phyloP scores from a whole-genome alignment of 2,113 vertebrate genomes.

The Cnemophilus loriae region DNA sequence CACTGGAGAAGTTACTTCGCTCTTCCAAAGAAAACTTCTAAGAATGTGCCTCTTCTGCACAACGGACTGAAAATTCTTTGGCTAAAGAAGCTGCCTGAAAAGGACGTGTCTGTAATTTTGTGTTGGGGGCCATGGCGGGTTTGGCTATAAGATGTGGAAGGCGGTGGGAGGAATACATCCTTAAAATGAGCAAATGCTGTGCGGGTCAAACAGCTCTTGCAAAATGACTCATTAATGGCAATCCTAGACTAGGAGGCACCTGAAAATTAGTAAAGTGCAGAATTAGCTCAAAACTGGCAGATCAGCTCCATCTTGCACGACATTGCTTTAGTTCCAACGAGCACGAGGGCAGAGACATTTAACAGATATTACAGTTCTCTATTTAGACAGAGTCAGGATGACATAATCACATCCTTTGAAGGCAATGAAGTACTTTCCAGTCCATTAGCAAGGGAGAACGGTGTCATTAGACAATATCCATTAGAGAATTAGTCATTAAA shows the following conservation, averaged over 20 bases:
- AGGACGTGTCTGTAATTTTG: background rate
- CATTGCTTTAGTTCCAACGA: background rate
- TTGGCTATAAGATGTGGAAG: background rate
- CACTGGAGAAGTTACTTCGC: background rate
- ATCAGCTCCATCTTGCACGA: background rate
- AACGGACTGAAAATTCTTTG: background rate
- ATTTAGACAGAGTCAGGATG: conserved; percentile 5
- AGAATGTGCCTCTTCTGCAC: background rate
- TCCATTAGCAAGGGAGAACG: conserved; percentile 41
- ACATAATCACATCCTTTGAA: conserved; percentile 40
- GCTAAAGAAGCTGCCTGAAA: background rate
- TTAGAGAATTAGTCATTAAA: background rate
- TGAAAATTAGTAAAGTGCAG: conserved; percentile 1
- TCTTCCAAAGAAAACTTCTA: background rate
- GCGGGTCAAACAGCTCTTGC: background rate
- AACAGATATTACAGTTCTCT: conserved; percentile 16
- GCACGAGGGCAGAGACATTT: background rate
- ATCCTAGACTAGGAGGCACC: conserved; percentile 43
- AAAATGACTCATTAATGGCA: background rate
- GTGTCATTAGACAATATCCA: conserved; percentile 18
- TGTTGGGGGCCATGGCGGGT: fast-evolving
- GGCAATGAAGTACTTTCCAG: conserved; percentile 9
- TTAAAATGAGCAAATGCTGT: background rate
- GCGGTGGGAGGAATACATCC: background rate
- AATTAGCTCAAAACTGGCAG: conserved; percentile 30